Percentiles rank a stretch among this genome's conserved stretches.
These are phyloP conservation scores for Caenorhabditis sp. DNA, from an alignment of 2,888 invertebrate genomes.

Conservation along the genomic window DNA sequence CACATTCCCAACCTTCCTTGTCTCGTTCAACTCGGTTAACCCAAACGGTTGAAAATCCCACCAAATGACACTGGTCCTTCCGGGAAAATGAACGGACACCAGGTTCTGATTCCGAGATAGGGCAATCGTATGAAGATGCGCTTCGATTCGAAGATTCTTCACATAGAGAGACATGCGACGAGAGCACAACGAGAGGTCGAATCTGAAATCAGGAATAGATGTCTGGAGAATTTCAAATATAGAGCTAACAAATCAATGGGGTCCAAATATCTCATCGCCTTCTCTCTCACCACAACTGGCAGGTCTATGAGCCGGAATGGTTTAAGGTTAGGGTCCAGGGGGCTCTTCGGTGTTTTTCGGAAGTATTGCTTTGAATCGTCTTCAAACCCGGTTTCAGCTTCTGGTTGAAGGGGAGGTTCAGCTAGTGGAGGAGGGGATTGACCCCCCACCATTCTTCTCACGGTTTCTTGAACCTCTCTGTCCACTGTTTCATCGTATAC, in stretches of 20 bases:
- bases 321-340: neutral
- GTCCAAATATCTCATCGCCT: neutral
- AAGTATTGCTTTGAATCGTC: too few relatives aligned
- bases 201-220: constrained; percentile 16
- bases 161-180: neutral
- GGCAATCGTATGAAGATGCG: neutral
- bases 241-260: constrained; percentile 31
- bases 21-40: neutral
- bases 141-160: neutral
- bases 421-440: too few relatives aligned
- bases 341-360: too few relatives aligned
- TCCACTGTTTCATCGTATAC: too few relatives aligned
- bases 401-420: too few relatives aligned
- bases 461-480: too few relatives aligned
- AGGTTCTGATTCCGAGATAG: neutral
- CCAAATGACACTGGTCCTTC: neutral
- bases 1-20: constrained; percentile 12
- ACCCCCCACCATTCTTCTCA: too few relatives aligned
- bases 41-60: constrained; percentile 35
- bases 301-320: constrained; percentile 18
- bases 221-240: too few relatives aligned
- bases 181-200: constrained; percentile 35
- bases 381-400: too few relatives aligned
- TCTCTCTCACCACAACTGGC: neutral
- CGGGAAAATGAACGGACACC: constrained; percentile 2